Conservation (phyloP, 2,113 vertebrate species). For the Hippocampus mohnikei region DNA sequence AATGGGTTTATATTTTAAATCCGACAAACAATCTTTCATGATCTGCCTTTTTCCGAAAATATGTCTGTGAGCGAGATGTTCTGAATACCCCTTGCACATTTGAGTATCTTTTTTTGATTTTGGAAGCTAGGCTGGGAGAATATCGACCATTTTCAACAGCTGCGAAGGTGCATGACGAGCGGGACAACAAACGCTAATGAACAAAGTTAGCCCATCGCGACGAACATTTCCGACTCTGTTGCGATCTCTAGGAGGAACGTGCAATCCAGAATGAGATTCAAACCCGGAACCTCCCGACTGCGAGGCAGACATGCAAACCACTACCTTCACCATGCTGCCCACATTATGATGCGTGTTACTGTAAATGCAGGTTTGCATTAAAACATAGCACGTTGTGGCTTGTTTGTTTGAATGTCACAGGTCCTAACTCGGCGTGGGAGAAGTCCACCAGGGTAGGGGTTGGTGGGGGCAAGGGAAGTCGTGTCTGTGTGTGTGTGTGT, state of each 20-base stretch:
- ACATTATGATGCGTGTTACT: not conserved
- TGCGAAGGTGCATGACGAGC: no score
- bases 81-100: not conserved
- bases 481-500: no score
- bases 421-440: conserved; percentile 5
- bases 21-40: no score
- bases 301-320: not conserved
- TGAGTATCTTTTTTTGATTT: not conserved
- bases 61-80: not conserved
- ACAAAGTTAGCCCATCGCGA: no score
- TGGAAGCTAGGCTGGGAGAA: not conserved
- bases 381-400: not conserved
- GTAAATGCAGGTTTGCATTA: not conserved
- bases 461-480: not conserved
- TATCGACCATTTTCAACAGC: not conserved
- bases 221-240: no score
- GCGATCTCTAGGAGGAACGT: no score
- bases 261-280: not conserved
- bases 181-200: no score
- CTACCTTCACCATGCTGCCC: not conserved
- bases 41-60: no score
- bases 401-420: conserved; percentile 2
- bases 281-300: not conserved
- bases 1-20: no score
- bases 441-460: conserved; percentile 31